phyloP scores from a whole-genome alignment of 2,113 vertebrate species.

The Ranitomeya imitator region DNA sequence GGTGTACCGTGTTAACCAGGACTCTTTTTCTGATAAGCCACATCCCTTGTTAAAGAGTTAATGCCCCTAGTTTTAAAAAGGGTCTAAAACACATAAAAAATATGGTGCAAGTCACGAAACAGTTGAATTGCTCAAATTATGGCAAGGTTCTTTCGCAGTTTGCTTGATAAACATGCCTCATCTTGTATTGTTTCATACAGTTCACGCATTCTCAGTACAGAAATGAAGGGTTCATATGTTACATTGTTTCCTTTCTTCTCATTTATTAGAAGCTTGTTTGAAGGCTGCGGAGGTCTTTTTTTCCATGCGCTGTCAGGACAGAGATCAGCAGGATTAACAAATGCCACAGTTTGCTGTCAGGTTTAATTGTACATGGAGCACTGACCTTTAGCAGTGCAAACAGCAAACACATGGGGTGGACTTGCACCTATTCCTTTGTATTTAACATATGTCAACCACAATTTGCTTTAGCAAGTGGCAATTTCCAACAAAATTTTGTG shows the following conservation, averaged over 20 bases:
- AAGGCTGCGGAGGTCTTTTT: neutral
- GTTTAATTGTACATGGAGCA: conserved; percentile 37
- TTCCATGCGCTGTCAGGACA: conserved; percentile 32
- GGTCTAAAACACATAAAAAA: too few relatives aligned
- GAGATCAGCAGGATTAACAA: conserved; percentile 53
- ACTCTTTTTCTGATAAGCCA: too few relatives aligned
- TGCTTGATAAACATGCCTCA: too few relatives aligned
- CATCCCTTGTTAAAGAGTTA: too few relatives aligned
- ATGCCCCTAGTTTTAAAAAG: too few relatives aligned
- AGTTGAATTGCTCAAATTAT: too few relatives aligned
- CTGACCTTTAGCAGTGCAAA: conserved; percentile 52
- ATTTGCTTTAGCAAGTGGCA: conserved; percentile 27
- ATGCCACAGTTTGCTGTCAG: conserved; percentile 55
- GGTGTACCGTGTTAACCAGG: too few relatives aligned
- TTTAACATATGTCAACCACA: conserved; percentile 30
- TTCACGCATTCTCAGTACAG: neutral
- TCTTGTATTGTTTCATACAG: neutral
- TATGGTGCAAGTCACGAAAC: too few relatives aligned
- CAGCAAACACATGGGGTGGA: conserved; percentile 32
- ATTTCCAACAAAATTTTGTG: neutral
- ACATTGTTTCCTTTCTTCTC: neutral
- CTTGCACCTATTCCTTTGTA: conserved; percentile 22
- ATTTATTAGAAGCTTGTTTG: neutral
- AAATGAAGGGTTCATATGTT: neutral
- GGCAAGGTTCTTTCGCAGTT: too few relatives aligned